Base-by-base conservation (phyloP, 1,140 invertebrate genomes). In the Euura saliciscinereae region DNA sequence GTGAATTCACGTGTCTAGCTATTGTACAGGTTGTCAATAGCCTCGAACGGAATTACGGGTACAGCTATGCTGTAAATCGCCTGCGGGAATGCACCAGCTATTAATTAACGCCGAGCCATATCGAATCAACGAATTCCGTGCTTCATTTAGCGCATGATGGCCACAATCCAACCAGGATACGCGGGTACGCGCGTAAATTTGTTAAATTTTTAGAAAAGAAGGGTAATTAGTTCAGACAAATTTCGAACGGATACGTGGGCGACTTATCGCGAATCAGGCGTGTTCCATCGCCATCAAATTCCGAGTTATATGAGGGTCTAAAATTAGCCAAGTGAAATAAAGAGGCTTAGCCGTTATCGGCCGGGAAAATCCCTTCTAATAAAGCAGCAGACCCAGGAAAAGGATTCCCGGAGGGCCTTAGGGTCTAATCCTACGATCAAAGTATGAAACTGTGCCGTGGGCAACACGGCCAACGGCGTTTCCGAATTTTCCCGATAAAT, bases 241-340 rank as follows among this genome's bases (percentile, higher is more conserved):
- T 28, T 28, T 28, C 28, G 28, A 28, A 28, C 28, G 28, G 28
- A 28, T 28, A 3, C 46, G 13, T 59, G 8, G 6, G 51, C 51
- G 28, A 59, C 6, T 59, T 5, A 59, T 59, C 51, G 51, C 51
- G 51, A 59, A 59, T 4, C 3, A n/a, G 6, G 51, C 3, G 51
- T n/a, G 51, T 0, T 59, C 10, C 51, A 59, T 59, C 13, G 8
- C 8, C 13, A 59, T 59, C 8, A 59, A 59, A 59, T 59, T 11
- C 51, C 8, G 13, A 59, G 51, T 11, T 59, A 8, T 59, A n/a
- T 3, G 13, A 59, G 51, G 51, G 43, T 11, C 42, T 4, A 44
- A 67, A 67, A 67, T 67, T 67, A 67, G 66, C 66, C 66, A 67
- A 67, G 66, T 44, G 66, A 67, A 67, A 67, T 44, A 67, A 67